Base-by-base conservation (phyloP, 2,888 invertebrate genomes). In the Axea sp. region DNA sequence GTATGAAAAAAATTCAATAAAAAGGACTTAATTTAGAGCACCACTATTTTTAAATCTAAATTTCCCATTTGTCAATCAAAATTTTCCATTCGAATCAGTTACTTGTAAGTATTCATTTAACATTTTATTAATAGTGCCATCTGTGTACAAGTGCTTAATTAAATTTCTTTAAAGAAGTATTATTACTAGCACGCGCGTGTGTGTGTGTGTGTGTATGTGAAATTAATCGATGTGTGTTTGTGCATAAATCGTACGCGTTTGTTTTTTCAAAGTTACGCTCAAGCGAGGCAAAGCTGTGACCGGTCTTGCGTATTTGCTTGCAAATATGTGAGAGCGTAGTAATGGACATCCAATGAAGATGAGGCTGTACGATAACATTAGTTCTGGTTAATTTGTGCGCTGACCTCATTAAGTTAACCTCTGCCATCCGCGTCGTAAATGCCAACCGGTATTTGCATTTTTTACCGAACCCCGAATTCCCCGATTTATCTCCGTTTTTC, bases 381-480 rank as follows among this genome's bases (percentile, higher is more conserved):
- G 39, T 64, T 22, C 43, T 9, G 49, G 60, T 64, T 68, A 73
- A 60, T 69, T 60, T 64, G 72, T 49, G 55, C 60, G 37, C 43
- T 68, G 72, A 64, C 75, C 72, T 68, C 57, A 69, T 75, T 73
- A 59, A 59, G 37, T 53, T 53, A 67, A 67, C 55, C 60, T 59
- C 41, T 60, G 49, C 19, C 30, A 51, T 64, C 30, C 39, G 8
- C 11, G 17, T 39, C 19, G 33, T 45, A 45, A 57, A 72, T 30
- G 43, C 41, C 41, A 24, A 69, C 22, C 47, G 30, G 26, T 3
- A 41, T 17, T 39, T 49, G 26, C 37, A 62, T 71, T 71, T 62
- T 62, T 62, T 55, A 65, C 26, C 39, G 19, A 33, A 19, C 22
- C 2, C 22, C 26, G 2, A 41, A 31, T 41, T 14, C 11, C 55